Conservation (phyloP, 2,888 invertebrate genomes). For the Disparrhopalites patrizii region DNA sequence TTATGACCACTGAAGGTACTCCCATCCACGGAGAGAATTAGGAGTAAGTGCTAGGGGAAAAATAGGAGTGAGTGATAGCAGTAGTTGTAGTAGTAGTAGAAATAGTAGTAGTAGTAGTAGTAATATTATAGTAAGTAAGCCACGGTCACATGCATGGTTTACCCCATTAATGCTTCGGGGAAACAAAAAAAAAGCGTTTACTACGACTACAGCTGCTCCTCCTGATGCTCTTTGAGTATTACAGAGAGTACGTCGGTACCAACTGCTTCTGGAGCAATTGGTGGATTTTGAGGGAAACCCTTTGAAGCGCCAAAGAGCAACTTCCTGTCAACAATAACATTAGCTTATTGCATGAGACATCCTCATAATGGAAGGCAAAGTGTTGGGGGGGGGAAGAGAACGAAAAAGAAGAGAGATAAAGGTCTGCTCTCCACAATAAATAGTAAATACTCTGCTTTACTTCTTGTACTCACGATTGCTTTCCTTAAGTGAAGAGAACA, state of each 20-base stretch:
- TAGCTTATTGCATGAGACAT: not conserved
- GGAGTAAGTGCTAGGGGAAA: too few relatives aligned
- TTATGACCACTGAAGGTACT: too few relatives aligned
- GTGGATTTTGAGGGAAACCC: conserved; percentile 5
- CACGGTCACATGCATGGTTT: too few relatives aligned
- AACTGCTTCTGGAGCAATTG: not conserved
- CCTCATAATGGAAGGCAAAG: not conserved
- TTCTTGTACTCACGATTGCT: too few relatives aligned
- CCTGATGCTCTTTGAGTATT: not conserved
- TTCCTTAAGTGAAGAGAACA: too few relatives aligned
- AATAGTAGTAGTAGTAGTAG: too few relatives aligned
- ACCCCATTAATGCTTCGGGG: too few relatives aligned
- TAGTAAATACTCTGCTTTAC: not conserved
- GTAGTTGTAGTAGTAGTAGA: too few relatives aligned
- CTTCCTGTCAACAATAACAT: conserved; percentile 13
- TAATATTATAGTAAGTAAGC: too few relatives aligned
- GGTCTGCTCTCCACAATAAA: not conserved
- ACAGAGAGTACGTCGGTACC: not conserved
- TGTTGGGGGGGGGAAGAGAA: not conserved
- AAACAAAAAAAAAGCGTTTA: not conserved
- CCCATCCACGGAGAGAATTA: too few relatives aligned
- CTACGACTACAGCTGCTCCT: not conserved
- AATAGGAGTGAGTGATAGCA: too few relatives aligned
- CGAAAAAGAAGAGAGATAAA: not conserved
- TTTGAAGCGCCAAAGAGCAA: conserved; percentile 13